These are phyloP conservation scores for Leucophenga varia DNA, from an alignment of 1,140 invertebrate genomes.

Conservation along the genomic window DNA sequence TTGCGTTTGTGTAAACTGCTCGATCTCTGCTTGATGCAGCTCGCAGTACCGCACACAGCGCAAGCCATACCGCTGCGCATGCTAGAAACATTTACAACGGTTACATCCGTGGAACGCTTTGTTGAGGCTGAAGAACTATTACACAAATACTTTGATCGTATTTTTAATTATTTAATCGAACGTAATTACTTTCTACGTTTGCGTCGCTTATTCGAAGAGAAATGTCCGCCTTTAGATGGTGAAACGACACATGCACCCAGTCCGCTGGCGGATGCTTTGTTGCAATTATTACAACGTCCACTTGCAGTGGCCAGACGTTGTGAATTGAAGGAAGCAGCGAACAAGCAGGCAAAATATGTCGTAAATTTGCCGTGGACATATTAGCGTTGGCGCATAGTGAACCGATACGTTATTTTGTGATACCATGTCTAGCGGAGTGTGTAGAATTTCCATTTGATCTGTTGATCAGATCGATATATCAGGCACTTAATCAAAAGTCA, in stretches of 20 bases:
- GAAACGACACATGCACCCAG: slow-evolving; percentile 70
- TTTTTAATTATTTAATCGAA: slow-evolving; percentile 45
- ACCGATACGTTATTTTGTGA: slow-evolving; percentile 60
- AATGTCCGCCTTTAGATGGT: slow-evolving; percentile 72
- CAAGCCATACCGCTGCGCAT: slow-evolving; percentile 76
- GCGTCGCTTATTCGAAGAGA: slow-evolving; percentile 68
- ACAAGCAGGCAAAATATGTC: slow-evolving; percentile 25
- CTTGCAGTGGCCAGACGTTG: slow-evolving; percentile 55
- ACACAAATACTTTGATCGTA: slow-evolving; percentile 55
- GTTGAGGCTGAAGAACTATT: slow-evolving; percentile 57
- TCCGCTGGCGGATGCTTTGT: slow-evolving; percentile 70
- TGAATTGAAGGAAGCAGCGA: slow-evolving; percentile 5
- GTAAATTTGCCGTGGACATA: slow-evolving; percentile 58
- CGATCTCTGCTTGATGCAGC: slow-evolving; percentile 39
- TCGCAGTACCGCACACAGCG: slow-evolving; percentile 40
- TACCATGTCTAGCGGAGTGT: slow-evolving; percentile 60
- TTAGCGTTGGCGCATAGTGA: slow-evolving; percentile 61
- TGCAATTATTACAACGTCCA: slow-evolving; percentile 76
- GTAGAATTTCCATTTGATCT: slow-evolving; percentile 60
- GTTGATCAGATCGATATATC: slow-evolving; percentile 43
- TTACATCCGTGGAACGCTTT: slow-evolving; percentile 59
- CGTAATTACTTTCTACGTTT: slow-evolving; percentile 75
- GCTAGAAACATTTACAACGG: slow-evolving; percentile 75
- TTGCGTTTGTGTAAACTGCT: slow-evolving; percentile 41
- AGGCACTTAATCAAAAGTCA: too few species aligned